Percentiles rank a stretch among this genome's conserved stretches.
phyloP scores from a whole-genome alignment of 2,113 vertebrate genomes.

The Indicator indicator region DNA sequence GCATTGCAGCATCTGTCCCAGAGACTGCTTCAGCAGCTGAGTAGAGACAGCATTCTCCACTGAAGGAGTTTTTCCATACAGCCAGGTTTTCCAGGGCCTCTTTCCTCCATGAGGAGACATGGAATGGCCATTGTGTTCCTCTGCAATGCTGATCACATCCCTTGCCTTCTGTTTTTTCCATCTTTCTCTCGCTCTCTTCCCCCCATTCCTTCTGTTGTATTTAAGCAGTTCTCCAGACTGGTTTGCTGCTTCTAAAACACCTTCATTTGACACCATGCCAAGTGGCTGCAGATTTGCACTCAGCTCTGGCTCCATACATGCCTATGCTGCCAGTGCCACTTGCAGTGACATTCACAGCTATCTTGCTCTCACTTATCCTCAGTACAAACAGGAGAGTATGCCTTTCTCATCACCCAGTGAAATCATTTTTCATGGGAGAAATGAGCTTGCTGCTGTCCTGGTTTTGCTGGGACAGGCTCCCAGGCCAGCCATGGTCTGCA shows the following conservation, averaged over 20 bases:
- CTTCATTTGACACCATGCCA: not conserved
- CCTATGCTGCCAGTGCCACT: not conserved
- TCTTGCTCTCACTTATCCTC: not conserved
- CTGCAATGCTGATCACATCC: not conserved
- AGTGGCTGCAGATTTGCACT: not conserved
- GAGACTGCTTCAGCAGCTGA: not conserved
- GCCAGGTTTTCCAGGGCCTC: not conserved
- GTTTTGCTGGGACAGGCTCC: not conserved
- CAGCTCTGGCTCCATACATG: not conserved
- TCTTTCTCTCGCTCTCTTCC: not conserved
- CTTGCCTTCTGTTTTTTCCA: not conserved
- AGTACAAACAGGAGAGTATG: not conserved
- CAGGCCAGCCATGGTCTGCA: not conserved
- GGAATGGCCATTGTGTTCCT: not conserved
- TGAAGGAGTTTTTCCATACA: not conserved
- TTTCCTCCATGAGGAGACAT: not conserved
- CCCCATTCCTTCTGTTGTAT: not conserved
- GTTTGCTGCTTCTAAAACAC: not conserved
- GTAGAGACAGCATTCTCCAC: not conserved
- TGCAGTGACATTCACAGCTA: not conserved
- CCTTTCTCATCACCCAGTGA: not conserved
- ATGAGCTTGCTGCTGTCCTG: not conserved
- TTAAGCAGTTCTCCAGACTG: not conserved
- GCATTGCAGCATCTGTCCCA: not conserved
- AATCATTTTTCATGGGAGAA: not conserved